These are phyloP conservation scores for Dipodomys merriami DNA, from an alignment of 2,113 vertebrate genomes.

Conservation along the genomic window DNA sequence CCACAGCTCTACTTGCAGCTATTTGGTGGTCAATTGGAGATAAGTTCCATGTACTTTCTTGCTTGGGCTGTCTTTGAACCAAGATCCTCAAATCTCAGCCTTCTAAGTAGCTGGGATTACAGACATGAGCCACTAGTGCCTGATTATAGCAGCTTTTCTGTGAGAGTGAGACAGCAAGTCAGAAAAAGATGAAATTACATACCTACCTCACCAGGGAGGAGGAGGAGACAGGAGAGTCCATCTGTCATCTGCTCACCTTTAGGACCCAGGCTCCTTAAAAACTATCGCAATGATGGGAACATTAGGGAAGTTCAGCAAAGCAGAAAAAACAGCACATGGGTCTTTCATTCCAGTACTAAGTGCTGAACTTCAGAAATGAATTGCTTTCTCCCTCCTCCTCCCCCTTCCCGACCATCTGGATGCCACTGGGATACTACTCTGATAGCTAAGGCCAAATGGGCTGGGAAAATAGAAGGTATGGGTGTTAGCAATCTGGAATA, in stretches of 20 bases:
- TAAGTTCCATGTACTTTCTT: too few relatives aligned
- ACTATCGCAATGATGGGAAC: background rate
- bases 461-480: background rate
- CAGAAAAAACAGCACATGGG: background rate
- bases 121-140: background rate
- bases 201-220: background rate
- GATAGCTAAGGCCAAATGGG: background rate
- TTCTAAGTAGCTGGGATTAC: too few relatives aligned
- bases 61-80: too few relatives aligned
- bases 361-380: background rate
- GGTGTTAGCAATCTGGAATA: background rate
- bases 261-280: background rate
- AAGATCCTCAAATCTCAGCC: too few relatives aligned
- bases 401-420: background rate
- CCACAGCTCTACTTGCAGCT: too few relatives aligned
- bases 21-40: too few relatives aligned
- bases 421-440: background rate
- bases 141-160: background rate
- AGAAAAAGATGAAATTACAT: background rate
- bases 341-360: background rate
- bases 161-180: background rate
- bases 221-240: background rate
- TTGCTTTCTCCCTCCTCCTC: too few relatives aligned
- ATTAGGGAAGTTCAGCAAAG: constrained; percentile 1
- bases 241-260: background rate